phyloP scores from a whole-genome alignment of 2,113 vertebrate genomes.

The Motacilla tschutschensis region DNA sequence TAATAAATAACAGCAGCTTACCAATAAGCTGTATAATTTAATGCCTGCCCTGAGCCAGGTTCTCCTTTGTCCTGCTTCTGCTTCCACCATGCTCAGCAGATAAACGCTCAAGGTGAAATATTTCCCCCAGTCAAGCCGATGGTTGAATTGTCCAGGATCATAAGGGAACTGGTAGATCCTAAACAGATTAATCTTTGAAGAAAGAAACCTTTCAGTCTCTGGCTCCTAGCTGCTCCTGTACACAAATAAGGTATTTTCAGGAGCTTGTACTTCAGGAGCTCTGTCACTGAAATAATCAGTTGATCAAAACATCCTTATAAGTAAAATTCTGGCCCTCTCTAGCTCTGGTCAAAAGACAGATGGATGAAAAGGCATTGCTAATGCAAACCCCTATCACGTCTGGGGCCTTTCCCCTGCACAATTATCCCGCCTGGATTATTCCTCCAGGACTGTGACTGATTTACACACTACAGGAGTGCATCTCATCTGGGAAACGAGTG shows the following conservation, averaged over 20 bases:
- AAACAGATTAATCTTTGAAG: slow-evolving; percentile 22
- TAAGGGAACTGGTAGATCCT: not conserved
- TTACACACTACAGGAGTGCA: slow-evolving; percentile 49
- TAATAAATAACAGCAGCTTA: not conserved
- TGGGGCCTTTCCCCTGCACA: slow-evolving; percentile 49
- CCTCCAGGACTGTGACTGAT: slow-evolving; percentile 53
- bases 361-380: slow-evolving; percentile 57
- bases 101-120: not conserved
- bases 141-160: not conserved
- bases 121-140: not conserved
- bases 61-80: not conserved
- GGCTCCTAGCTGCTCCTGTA: slow-evolving; percentile 8
- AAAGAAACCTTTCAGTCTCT: not conserved
- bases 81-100: not conserved
- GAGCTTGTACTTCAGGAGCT: slow-evolving; percentile 37
- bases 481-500: slow-evolving; percentile 8
- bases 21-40: slow-evolving; percentile 13
- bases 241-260: slow-evolving; percentile 39
- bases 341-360: slow-evolving; percentile 55
- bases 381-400: slow-evolving; percentile 48
- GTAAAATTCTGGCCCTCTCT: slow-evolving; percentile 41
- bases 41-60: not conserved
- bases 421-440: slow-evolving; percentile 53
- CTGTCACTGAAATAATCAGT: slow-evolving; percentile 32
- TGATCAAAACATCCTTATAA: slow-evolving; percentile 53